A percentile compares a stretch with the other conserved stretches of the same genome.
Evolutionary conservation across 2,113 vertebrate genomes (phyloP).

Genomic region (Empidonax traillii): DNA sequence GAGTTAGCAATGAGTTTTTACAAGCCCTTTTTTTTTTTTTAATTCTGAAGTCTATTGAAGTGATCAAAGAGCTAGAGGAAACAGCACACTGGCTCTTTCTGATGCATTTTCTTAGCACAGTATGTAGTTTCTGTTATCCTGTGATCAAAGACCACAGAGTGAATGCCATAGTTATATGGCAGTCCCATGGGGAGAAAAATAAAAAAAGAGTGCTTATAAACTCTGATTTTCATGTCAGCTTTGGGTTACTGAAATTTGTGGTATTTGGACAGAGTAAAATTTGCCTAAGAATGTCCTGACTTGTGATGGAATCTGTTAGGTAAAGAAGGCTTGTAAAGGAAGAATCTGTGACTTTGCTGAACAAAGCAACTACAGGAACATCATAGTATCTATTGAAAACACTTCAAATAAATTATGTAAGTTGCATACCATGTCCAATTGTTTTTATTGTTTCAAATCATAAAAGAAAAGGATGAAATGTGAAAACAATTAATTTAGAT

Average conservation of each 20-base stretch:
- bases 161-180: neutral
- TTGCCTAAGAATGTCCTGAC: neutral
- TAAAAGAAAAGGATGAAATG: neutral
- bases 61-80: conserved; percentile 25
- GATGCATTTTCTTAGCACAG: conserved; percentile 1
- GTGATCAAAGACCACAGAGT: conserved; percentile 36
- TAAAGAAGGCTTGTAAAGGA: neutral
- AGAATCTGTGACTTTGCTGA: neutral
- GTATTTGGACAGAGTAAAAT: neutral
- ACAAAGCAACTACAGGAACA: neutral
- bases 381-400: neutral
- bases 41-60: conserved; percentile 5
- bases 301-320: neutral
- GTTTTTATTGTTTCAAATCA: neutral
- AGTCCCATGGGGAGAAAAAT: neutral
- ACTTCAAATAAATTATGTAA: neutral
- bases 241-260: neutral
- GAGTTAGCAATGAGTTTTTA: neutral
- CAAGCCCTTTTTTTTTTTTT: neutral
- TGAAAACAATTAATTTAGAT: neutral
- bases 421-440: neutral
- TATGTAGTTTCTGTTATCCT: neutral
- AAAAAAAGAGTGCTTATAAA: neutral
- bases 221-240: neutral
- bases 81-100: neutral